Evolutionary conservation across 2,797 vertebrate genomes (phyloP), one percentile per base, ranked within the genome.

Genomic region (Apodemus agrarius): DNA sequence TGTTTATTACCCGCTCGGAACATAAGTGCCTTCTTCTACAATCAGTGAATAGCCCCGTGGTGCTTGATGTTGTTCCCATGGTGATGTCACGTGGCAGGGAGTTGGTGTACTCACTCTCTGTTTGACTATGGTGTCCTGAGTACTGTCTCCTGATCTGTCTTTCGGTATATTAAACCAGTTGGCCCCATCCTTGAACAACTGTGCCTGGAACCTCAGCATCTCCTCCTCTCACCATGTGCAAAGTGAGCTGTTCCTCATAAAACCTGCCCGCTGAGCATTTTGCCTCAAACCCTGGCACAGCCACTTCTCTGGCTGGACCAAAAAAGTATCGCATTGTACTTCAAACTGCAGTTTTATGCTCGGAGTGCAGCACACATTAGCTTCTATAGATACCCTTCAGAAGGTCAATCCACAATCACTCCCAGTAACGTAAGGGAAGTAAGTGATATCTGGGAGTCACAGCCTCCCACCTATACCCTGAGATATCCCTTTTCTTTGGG

Each of bases 81-180:
- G 65, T 31, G 90, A 79, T 52, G 63, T 22, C 79, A 11, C 34
- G 11, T 37, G 3, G 43, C n/a, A 37, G 17, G 31, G 17, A 80
- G 46, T 34, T 82, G 21, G 10, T 74, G 74, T 92, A 84, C 40
- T 29, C 49, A 29, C 57, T 34, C 14, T 63, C 37, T 86, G 26
- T 94, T 94, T 92, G 61, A 43, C 76, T 81, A 79, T 72, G 78
- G 63, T 49, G 78, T 94, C 61, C 52, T 89, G 40, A 89, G 22
- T 87, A 76, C 69, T 85, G 21, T 16, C 19, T 91, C 21, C 37
- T n/a, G 34, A 40, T 29, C 34, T 17, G 31, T 72, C 29, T 76
- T 86, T 92, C 59, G 43, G 90, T 31, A 86, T 17, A 88, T 72
- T 49, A 84, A 90, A 76, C 17, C 24, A 92, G 26, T 49, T 82